Base-by-base conservation (phyloP, 1,140 invertebrate species). In the Ladona fulva region DNA sequence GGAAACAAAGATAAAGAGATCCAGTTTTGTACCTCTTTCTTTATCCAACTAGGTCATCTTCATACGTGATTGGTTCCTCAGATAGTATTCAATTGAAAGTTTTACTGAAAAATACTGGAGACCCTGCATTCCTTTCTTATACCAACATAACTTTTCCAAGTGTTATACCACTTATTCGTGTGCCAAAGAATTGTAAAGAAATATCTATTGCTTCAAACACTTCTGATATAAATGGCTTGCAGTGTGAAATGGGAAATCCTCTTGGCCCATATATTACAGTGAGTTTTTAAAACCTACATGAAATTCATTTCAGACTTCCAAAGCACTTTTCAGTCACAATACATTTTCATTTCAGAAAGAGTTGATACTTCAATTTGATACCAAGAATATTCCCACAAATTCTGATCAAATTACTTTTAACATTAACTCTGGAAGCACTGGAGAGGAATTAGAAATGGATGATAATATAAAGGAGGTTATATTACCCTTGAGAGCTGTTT, bases 51-150 rank as follows among this genome's bases (percentile, higher is more conserved):
- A 37, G 29, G 29, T 37, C 29, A 37, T 37, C 29, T 8, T 37
- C 29, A 5, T 37, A 37, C 16, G 74, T 79, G n/a, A 76, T 82
- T 75, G 81, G 81, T 16, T 78, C 79, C 11, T 19, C 25, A 19
- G 78, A 80, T 3, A 76, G 25, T 14, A 14, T 82, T 8, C 24
- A 66, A 22, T 24, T 82, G 19, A 76, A 79, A 74, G 75, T 79
- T 14, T 78, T 74, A 14, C 14, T 82, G 0, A 44, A 7, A 14
- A 82, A 82, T 78, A 66, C 77, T 66, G 78, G 79, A 37, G 81
- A 82, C 77, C 77, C 78, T 42, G 81, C 81, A 1, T 81, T 79
- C 76, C 76, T 79, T n/a, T 76, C 81, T 16, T 75, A 24, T 37
- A 24, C 81, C 8, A 59, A 79, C 14, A 59, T 82, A 37, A 19